Evolutionary conservation across 2,113 vertebrate genomes (phyloP), one percentile per base, ranked within the genome.

Genomic region (Galbula dea): DNA sequence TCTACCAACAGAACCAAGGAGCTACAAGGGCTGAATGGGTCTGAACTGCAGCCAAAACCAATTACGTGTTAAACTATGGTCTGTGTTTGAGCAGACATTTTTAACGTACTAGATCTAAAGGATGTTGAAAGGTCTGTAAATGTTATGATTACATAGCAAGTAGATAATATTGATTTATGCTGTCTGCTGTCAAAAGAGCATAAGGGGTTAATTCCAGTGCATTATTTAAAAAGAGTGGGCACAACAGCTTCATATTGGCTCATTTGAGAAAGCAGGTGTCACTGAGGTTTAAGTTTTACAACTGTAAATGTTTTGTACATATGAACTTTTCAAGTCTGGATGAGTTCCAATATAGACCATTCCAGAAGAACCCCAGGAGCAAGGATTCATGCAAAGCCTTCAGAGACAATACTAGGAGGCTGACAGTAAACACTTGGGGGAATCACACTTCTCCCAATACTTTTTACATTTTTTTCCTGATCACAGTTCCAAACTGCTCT

Each of bases 21-120:
- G 32, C 37, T 89, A 11, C 49, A 76, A 91, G 82, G 23, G 34
- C 78, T 36, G 23, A 77, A 15, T 62, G 66, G 85, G 59, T 32
- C 88, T 91, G 92, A 95, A 89, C 55, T 62, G 75, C 88, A 89
- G 92, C 94, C 96, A 96, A 94, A 96, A 89, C 7, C 79, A 89
- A 95, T 93, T 88, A 89, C 26, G 55, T 32, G 30, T 88, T 68
- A 87, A 94, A 87, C 71, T 55, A 69, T 10, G n/a, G 67, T n/a
- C 67, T 83, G 46, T 1, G 22, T 92, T 68, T 93, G 32, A 94
- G 49, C 37, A 84, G 90, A 93, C 37, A 92, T 69, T 94, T 90
- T 92, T 89, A 86, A 92, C 73, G 77, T 76, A 93, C 54, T 87
- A 51, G 45, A 86, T n/a, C 29, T 65, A 90, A 92, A 92, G 39